Evolutionary conservation across 2,113 vertebrate species (phyloP).

Genomic region (Muntiacus reevesi): DNA sequence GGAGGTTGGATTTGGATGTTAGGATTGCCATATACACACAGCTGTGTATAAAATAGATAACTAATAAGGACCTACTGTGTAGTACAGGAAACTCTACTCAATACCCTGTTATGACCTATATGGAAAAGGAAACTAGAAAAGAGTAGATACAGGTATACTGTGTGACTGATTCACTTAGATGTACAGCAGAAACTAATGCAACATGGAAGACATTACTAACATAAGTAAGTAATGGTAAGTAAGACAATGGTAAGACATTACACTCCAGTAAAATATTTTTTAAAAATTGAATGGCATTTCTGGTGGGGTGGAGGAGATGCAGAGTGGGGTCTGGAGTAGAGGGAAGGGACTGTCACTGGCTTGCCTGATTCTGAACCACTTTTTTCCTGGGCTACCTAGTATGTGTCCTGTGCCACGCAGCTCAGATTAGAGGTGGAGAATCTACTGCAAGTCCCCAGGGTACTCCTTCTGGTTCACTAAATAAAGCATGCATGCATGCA

Average conservation of each 20-base stretch:
- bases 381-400: background rate
- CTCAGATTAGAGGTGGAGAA: background rate
- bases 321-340: background rate
- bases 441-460: background rate
- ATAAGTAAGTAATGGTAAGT: too few species aligned
- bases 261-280: background rate
- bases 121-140: too few species aligned
- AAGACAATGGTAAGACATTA: too few species aligned
- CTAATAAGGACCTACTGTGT: background rate
- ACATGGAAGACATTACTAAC: background rate
- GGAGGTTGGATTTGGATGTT: background rate
- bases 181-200: background rate
- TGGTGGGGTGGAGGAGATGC: background rate
- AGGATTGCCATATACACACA: background rate
- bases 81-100: background rate
- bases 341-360: background rate
- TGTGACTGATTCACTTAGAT: background rate
- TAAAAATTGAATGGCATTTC: background rate
- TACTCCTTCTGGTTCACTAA: background rate
- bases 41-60: background rate
- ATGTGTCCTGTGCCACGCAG: background rate
- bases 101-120: background rate
- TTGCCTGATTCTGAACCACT: background rate
- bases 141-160: background rate
- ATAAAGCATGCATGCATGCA: background rate